Conservation (phyloP, 2,797 vertebrate genomes). For the Coregonus sp. region DNA sequence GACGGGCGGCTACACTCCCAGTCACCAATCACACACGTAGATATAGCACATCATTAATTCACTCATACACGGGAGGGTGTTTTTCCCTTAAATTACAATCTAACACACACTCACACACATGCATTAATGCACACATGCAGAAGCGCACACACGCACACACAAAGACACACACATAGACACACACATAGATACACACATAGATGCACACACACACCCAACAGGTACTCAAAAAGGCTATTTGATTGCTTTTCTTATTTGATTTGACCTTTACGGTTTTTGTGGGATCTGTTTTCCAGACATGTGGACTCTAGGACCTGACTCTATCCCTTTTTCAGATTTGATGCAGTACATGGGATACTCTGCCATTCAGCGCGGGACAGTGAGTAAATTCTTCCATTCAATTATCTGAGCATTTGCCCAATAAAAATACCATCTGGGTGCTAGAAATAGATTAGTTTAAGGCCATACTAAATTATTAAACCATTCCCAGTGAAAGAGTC, state of each 20-base stretch:
- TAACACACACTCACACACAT: not conserved
- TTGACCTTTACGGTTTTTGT: constrained; percentile 29
- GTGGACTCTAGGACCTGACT: constrained; percentile 55
- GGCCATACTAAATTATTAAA: constrained; percentile 78
- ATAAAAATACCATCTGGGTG: constrained; percentile 79
- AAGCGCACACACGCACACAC: not conserved
- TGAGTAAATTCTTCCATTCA: constrained; percentile 79
- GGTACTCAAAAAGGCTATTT: constrained; percentile 33
- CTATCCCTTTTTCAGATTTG: constrained; percentile 59
- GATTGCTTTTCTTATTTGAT: constrained; percentile 49
- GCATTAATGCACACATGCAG: not conserved
- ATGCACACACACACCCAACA: not conserved
- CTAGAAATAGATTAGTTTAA: constrained; percentile 80
- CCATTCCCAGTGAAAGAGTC: constrained; percentile 73
- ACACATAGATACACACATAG: not conserved
- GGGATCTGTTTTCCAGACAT: constrained; percentile 53
- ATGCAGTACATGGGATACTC: constrained; percentile 56
- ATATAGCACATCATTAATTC: constrained; percentile 44
- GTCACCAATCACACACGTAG: no score
- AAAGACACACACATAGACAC: not conserved
- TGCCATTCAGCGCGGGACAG: constrained; percentile 61
- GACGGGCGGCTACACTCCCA: no score
- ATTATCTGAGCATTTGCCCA: constrained; percentile 76
- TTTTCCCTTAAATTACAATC: constrained; percentile 4
- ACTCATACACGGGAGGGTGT: not conserved